A percentile compares a stretch with the other conserved stretches of the same genome.
phyloP scores from a whole-genome alignment of 2,888 invertebrate species.

The Ophraella communa region DNA sequence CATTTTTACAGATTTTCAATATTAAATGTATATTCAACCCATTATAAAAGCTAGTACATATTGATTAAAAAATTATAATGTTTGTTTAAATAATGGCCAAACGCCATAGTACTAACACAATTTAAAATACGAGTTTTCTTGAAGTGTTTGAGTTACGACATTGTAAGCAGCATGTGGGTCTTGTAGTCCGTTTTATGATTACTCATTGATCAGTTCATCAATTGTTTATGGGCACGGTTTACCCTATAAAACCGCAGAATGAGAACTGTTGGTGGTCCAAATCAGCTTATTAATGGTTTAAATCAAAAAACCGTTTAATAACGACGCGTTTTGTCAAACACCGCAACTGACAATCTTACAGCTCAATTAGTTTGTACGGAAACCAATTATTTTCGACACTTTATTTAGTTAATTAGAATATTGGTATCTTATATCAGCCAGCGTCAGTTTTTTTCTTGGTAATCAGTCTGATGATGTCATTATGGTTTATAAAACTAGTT shows the following conservation, averaged over 20 bases:
- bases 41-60: no score
- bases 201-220: slow-evolving; percentile 10
- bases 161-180: not conserved
- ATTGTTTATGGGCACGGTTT: slow-evolving; percentile 1
- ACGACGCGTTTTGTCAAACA: slow-evolving; percentile 17
- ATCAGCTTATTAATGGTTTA: slow-evolving; percentile 12
- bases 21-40: no score
- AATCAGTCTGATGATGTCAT: not conserved
- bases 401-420: slow-evolving; percentile 11
- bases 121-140: not conserved
- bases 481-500: not conserved
- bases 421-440: not conserved
- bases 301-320: slow-evolving; percentile 18
- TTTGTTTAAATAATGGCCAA: not conserved
- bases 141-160: not conserved
- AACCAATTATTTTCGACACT: slow-evolving; percentile 18
- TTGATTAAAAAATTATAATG: no score
- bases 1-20: no score
- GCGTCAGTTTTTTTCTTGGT: not conserved
- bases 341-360: slow-evolving; percentile 10
- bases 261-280: slow-evolving; percentile 14
- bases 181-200: slow-evolving; percentile 1
- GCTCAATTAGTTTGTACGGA: slow-evolving; percentile 8
- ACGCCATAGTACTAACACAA: not conserved
- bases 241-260: slow-evolving; percentile 11